Evolutionary conservation across 1,140 invertebrate genomes (phyloP), one percentile per base, ranked within the genome.

Genomic region (Lerema accius): DNA sequence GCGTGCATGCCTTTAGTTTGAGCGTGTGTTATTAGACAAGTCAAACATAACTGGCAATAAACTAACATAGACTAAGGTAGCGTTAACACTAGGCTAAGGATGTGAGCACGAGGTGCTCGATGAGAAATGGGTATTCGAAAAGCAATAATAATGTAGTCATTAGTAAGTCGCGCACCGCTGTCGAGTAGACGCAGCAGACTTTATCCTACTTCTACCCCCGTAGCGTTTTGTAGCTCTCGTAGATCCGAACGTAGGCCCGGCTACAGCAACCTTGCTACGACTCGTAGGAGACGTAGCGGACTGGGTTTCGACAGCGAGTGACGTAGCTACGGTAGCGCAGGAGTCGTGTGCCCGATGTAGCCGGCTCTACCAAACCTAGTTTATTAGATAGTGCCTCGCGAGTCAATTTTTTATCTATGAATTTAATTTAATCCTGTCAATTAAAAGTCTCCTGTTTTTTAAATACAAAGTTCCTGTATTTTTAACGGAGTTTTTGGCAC

Each of bases 81-180:
- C 10, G 46, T 68, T 78, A 84, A 80, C 46, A n/a, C 59, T 87
- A 84, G 74, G 46, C 63, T 87, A 75, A 78, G 53, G 69, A 80
- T 60, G 74, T 59, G 82, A 86, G 76, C 84, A 88, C 85, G 82
- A 86, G 86, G 86, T 89, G 86, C 71, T 88, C 74, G 80, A 74
- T 72, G 71, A 76, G 80, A 82, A 84, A 84, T 87, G 87, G 87
- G 85, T 90, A 90, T 90, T 88, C 87, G 84, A 90, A 85, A 90
- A 90, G 87, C 87, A 90, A 90, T 90, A 90, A 90, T 86, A 88
- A 88, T 68, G 84, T 90, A 90, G 87, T 73, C 72, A 82, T 69
- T 82, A 75, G 74, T 70, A 82, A 82, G 86, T 88, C 84, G 84
- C 84, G 84, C 85, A 85, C 79, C 80, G 86, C 81, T 76, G 84